These are phyloP conservation scores for Calcarius lapponicus DNA, from an alignment of 2,797 vertebrate species.

Conservation along the genomic window DNA sequence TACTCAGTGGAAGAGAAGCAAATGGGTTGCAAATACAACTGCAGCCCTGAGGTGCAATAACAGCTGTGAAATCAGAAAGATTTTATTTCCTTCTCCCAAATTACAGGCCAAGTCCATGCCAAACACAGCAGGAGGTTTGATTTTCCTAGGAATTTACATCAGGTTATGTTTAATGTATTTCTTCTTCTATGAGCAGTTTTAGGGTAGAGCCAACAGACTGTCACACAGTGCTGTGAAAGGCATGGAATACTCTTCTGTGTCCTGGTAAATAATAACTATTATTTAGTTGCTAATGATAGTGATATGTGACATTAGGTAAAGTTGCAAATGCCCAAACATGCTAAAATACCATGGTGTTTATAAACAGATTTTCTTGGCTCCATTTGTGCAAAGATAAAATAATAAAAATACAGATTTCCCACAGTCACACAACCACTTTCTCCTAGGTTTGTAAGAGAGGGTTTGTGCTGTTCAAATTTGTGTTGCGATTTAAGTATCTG, in stretches of 20 bases:
- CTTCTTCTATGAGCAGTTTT: not conserved
- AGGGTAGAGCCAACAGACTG: not conserved
- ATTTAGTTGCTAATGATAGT: not conserved
- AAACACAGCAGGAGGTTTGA: slow-evolving; percentile 45
- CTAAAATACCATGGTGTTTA: not conserved
- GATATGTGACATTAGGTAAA: not conserved
- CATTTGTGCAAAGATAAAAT: not conserved
- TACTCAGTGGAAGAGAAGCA: slow-evolving; percentile 20
- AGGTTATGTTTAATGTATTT: slow-evolving; percentile 56
- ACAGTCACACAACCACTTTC: not conserved
- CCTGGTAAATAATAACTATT: not conserved
- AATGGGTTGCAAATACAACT: slow-evolving; percentile 43
- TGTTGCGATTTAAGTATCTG: not conserved
- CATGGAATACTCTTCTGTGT: not conserved
- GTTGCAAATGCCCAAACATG: not conserved
- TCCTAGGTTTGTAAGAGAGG: not conserved
- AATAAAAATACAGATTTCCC: not conserved
- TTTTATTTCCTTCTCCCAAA: slow-evolving; percentile 37
- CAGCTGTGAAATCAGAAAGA: slow-evolving; percentile 61
- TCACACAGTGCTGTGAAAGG: not conserved
- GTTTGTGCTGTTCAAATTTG: not conserved
- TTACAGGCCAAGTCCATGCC: slow-evolving; percentile 41
- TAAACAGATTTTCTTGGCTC: not conserved
- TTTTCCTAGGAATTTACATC: slow-evolving; percentile 56
- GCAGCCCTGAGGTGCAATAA: slow-evolving; percentile 62